Evolutionary conservation across 2,888 invertebrate species (phyloP).

Genomic region (Biston stratarius): DNA sequence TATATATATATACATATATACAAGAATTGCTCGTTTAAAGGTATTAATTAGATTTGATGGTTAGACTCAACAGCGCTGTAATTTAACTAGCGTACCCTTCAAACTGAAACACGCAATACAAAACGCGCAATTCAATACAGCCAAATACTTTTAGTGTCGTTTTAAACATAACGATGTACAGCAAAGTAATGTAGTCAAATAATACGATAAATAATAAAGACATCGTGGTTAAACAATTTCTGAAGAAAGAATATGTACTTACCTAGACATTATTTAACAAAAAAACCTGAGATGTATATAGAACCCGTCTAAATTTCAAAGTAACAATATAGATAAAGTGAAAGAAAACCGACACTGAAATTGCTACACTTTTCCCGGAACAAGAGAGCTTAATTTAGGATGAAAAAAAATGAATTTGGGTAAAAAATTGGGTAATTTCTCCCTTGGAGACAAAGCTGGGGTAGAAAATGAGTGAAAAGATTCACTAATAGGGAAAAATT

Average conservation of each 20-base stretch:
- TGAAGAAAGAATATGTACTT: background rate
- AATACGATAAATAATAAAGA: background rate
- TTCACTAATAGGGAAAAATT: constrained; percentile 53
- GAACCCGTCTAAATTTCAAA: constrained; percentile 3
- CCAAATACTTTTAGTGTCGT: background rate
- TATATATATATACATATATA: too few species aligned
- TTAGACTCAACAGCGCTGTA: too few species aligned
- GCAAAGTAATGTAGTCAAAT: background rate
- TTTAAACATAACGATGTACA: constrained; percentile 4
- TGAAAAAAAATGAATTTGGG: constrained; percentile 36
- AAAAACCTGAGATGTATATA: constrained; percentile 4
- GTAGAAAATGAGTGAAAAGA: constrained; percentile 47
- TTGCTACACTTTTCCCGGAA: constrained; percentile 28
- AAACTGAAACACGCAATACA: too few species aligned
- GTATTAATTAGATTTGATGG: too few species aligned
- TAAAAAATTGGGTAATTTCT: constrained; percentile 43
- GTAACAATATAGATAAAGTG: background rate
- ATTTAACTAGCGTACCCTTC: too few species aligned
- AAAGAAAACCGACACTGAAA: constrained; percentile 16
- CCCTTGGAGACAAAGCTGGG: constrained; percentile 37
- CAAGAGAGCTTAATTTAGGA: constrained; percentile 31
- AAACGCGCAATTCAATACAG: too few species aligned
- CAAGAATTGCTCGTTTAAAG: too few species aligned
- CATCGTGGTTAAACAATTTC: background rate
- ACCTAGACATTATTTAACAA: background rate